Conservation (phyloP, 2,888 invertebrate species). For the Allygus modestus region DNA sequence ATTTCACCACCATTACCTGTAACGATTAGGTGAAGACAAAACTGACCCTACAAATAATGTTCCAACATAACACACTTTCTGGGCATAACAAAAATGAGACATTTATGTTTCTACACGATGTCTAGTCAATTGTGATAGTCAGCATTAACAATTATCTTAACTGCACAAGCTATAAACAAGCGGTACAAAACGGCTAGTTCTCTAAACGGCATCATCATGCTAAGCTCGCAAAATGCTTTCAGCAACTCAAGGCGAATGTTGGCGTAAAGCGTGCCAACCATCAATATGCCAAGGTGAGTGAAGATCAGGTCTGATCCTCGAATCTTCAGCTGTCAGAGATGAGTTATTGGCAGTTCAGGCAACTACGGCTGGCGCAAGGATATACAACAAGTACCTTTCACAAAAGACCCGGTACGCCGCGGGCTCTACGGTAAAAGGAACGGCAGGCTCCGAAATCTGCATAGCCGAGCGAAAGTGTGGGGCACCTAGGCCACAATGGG, state of each 20-base stretch:
- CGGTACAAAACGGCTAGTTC: too few relatives aligned
- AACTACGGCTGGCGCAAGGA: neutral
- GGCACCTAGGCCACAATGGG: neutral
- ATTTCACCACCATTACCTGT: too few relatives aligned
- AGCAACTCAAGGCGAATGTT: neutral
- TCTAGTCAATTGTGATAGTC: too few relatives aligned
- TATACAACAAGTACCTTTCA: neutral
- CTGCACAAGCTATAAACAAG: too few relatives aligned
- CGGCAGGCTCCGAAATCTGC: neutral
- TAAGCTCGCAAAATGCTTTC: neutral
- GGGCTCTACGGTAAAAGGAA: neutral
- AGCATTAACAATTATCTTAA: too few relatives aligned
- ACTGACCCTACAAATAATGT: too few relatives aligned
- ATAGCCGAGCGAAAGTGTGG: constrained; percentile 1
- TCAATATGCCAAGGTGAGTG: constrained; percentile 31
- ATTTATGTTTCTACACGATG: too few relatives aligned
- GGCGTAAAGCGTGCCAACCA: constrained; percentile 20
- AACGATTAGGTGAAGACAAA: too few relatives aligned
- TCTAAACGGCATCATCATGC: too few relatives aligned
- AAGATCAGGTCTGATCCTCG: constrained; percentile 20
- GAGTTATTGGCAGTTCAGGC: constrained; percentile 16
- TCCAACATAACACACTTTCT: too few relatives aligned
- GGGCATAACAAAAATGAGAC: too few relatives aligned
- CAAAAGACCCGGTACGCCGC: neutral
- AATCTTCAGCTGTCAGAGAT: constrained; percentile 15